phyloP scores from a whole-genome alignment of 1,140 invertebrate genomes.

The Trichomalopsis sarcophagae region DNA sequence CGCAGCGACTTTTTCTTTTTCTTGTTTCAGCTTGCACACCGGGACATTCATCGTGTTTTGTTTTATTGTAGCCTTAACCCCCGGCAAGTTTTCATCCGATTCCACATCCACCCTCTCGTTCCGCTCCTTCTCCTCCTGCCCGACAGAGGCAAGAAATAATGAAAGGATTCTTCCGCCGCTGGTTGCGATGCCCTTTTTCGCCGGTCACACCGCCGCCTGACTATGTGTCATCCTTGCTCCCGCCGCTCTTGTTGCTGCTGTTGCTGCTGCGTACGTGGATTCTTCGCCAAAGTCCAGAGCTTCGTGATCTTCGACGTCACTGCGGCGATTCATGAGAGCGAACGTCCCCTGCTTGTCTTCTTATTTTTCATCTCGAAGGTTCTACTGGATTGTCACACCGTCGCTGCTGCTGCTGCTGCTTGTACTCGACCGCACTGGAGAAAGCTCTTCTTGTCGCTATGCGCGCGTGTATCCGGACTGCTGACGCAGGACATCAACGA shows the following conservation, averaged over 20 bases:
- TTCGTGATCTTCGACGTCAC: neutral
- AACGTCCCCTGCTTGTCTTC: neutral
- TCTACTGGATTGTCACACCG: neutral
- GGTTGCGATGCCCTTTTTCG: too few species aligned
- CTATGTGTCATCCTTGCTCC: neutral
- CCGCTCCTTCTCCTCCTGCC: constrained; percentile 38
- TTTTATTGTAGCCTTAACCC: constrained; percentile 74
- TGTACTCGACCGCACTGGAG: neutral
- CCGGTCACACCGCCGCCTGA: neutral
- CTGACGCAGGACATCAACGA: neutral
- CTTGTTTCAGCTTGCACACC: constrained; percentile 73
- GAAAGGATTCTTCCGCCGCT: neutral
- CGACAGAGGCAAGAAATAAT: constrained; percentile 8
- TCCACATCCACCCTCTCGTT: constrained; percentile 57
- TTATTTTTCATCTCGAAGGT: neutral
- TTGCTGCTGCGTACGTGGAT: neutral
- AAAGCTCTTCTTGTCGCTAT: neutral
- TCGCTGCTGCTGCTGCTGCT: neutral
- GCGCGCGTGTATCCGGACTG: neutral
- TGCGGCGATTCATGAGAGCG: neutral
- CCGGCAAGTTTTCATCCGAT: constrained; percentile 51
- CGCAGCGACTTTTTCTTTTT: constrained; percentile 50
- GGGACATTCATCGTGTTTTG: constrained; percentile 75
- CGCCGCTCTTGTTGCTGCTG: too few species aligned
- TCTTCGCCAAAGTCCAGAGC: neutral